Conservation (phyloP, 92 coral and sea anemone genomes). For the Metridium senile region DNA sequence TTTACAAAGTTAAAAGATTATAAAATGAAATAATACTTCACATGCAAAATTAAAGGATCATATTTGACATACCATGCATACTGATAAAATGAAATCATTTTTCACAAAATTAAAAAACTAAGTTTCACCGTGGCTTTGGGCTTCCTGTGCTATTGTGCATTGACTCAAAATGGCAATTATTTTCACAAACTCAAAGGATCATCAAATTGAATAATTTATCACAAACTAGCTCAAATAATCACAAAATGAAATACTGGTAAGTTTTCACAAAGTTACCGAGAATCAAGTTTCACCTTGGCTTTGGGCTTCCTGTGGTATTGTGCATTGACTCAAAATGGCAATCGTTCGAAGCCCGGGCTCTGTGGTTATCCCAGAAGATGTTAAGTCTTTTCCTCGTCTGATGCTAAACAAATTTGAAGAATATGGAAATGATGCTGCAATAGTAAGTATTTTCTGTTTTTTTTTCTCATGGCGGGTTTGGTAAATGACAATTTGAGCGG, state of each 20-base stretch:
- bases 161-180: constrained; percentile 27
- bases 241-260: no score
- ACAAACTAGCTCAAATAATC: no score
- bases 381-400: constrained; percentile 45
- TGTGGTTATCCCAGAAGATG: constrained; percentile 54
- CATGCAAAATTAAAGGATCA: no score
- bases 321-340: constrained; percentile 21
- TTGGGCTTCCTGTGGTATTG: neutral
- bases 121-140: neutral
- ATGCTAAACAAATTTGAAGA: constrained; percentile 47
- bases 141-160: neutral
- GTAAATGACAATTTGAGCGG: neutral
- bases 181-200: no score
- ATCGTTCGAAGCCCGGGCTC: constrained; percentile 26
- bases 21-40: no score
- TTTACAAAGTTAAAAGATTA: no score
- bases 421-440: constrained; percentile 55
- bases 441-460: constrained; percentile 38
- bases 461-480: neutral
- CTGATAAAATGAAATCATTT: no score
- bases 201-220: no score
- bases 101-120: no score
- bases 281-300: neutral
- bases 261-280: no score
- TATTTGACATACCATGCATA: no score